These are phyloP conservation scores for Xerus rutilus DNA, from an alignment of 2,797 vertebrate species.

Conservation along the genomic window DNA sequence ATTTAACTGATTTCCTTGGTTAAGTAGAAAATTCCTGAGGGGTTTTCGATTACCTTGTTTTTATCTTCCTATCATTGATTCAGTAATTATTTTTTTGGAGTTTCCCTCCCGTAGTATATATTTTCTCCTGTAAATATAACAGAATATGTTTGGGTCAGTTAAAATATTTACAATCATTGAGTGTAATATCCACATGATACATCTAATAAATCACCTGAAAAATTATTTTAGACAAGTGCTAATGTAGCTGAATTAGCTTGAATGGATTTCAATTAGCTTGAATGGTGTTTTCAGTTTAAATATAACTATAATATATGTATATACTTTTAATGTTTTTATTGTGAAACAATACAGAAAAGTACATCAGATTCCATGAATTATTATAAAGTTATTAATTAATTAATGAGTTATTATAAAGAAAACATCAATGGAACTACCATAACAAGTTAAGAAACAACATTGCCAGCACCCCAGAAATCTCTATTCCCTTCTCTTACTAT, in stretches of 20 bases:
- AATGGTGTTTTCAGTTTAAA: slow-evolving; percentile 13
- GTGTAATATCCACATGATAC: not conserved
- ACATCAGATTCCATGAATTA: not conserved
- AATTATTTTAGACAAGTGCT: slow-evolving; percentile 11
- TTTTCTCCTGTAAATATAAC: slow-evolving; percentile 45
- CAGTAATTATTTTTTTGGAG: slow-evolving; percentile 25
- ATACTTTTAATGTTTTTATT: slow-evolving; percentile 53
- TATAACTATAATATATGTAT: not conserved
- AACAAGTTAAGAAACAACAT: not conserved
- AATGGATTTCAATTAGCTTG: slow-evolving; percentile 1
- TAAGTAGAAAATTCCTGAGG: slow-evolving; percentile 27
- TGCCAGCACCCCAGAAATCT: not conserved
- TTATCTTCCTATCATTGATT: slow-evolving; percentile 7
- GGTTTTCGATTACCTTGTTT: slow-evolving; percentile 5
- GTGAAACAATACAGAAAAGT: slow-evolving; percentile 1
- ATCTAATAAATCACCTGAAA: slow-evolving; percentile 34
- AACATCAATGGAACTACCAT: not conserved
- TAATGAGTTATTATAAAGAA: not conserved
- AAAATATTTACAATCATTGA: slow-evolving; percentile 26
- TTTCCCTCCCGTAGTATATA: not conserved
- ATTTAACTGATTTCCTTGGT: slow-evolving; percentile 2
- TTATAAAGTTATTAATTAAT: not conserved
- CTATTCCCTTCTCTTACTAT: not conserved
- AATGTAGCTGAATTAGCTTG: slow-evolving; percentile 10
- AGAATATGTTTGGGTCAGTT: not conserved